Evolutionary conservation across 2,888 invertebrate genomes (phyloP), one percentile per base, ranked within the genome.

Genomic region (Cantharis flavilabris): DNA sequence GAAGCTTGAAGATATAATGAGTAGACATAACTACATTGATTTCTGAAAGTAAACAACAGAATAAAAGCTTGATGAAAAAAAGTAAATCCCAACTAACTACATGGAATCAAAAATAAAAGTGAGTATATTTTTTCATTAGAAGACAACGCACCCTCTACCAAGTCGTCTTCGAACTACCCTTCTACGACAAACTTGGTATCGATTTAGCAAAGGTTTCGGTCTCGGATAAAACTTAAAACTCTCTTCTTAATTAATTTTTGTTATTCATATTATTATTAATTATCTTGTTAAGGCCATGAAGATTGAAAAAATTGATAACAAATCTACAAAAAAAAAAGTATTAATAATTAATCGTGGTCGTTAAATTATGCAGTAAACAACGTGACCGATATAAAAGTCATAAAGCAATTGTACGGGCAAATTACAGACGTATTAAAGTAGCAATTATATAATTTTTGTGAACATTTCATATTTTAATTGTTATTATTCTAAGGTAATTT

Each of bases 361-460:
- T 70, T 71, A 71, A 63, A 49, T 49, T n/a, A n/a, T 63, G 71
- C 71, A 28, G 18, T 71, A 63, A 63, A 63, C 28, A 26, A 30
- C 63, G 28, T 49, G 28, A 71, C 63, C 28, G 71, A 62, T 28
- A 71, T 63, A 71, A 67, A 72, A 30, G 16, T 72, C 77, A 78
- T 75, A 75, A 75, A 78, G 70, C 73, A 78, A 78, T 78, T 78
- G 78, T 72, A 72, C 70, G 72, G 75, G 70, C 72, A 75, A 72
- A 78, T 78, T 78, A 75, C 75, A 75, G 72, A 73, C 75, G 26
- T 30, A 63, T 71, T 63, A 71, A 62, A 63, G 63, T 63, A 28
- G 71, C 71, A 71, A 71, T 71, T 63, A 63, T n/a, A 49, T n/a
- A 49, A n/a, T 49, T 49, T 49, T 49, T 49, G 49, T 49, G n/a